A percentile compares a stretch with the other conserved stretches of the same genome.
These are phyloP conservation scores for Coregonus ussuriensis DNA, from an alignment of 2,797 vertebrate species.

Conservation along the genomic window DNA sequence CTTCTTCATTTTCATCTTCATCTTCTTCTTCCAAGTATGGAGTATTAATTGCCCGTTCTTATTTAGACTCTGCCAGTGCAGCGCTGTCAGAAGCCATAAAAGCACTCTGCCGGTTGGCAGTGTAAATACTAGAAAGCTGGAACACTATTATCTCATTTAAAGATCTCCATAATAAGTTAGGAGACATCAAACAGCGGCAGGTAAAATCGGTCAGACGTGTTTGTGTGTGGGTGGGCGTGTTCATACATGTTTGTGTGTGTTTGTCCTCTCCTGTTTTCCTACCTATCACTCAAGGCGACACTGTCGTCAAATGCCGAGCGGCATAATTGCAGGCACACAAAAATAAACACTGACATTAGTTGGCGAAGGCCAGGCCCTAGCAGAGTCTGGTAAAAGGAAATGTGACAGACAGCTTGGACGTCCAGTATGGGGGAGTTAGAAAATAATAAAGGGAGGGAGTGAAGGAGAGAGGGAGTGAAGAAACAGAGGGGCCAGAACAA, in stretches of 20 bases:
- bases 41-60: constrained; percentile 55
- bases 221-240: constrained; percentile 20
- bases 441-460: neutral
- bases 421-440: constrained; percentile 32
- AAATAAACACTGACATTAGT: constrained; percentile 69
- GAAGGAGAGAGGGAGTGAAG: neutral
- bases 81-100: no score
- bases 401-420: constrained; percentile 64
- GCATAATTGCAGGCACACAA: constrained; percentile 50
- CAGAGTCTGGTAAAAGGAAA: constrained; percentile 53
- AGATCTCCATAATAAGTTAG: constrained; percentile 43
- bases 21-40: constrained; percentile 13
- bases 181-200: constrained; percentile 37
- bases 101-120: no score
- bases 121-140: no score
- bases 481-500: constrained; percentile 14
- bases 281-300: constrained; percentile 57
- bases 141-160: constrained; percentile 31
- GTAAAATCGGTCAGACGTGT: constrained; percentile 26
- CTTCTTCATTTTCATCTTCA: no score
- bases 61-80: constrained; percentile 14
- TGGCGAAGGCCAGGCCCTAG: constrained; percentile 54
- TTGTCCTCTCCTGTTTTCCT: constrained; percentile 42
- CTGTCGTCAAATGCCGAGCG: constrained; percentile 49
- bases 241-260: constrained; percentile 43